These are phyloP conservation scores for Lucinisca nassula DNA, from an alignment of 2,888 invertebrate species.

Conservation along the genomic window DNA sequence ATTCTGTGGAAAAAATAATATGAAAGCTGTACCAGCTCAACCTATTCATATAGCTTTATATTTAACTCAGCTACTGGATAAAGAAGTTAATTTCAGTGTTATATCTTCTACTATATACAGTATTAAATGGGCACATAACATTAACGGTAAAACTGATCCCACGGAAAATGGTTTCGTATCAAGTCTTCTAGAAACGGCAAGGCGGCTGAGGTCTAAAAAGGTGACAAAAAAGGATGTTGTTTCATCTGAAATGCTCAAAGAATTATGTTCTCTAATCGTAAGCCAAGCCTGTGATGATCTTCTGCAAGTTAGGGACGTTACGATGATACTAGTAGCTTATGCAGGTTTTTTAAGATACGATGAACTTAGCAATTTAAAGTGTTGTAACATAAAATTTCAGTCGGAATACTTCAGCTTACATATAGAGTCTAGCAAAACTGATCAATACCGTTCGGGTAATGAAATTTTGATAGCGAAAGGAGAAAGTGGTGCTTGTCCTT, in stretches of 20 bases:
- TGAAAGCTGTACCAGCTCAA: slow-evolving; percentile 3
- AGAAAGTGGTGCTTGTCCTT: slow-evolving; percentile 21
- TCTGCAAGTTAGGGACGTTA: slow-evolving; percentile 24
- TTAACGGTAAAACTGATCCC: slow-evolving; percentile 36
- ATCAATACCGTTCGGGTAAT: slow-evolving; percentile 25
- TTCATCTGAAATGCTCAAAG: not conserved
- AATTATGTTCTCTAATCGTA: not conserved
- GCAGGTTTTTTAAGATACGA: slow-evolving; percentile 25
- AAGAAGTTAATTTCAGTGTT: not conserved
- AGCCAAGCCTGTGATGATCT: not conserved
- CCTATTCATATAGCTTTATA: slow-evolving; percentile 21
- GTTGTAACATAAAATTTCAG: slow-evolving; percentile 16
- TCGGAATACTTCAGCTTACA: not conserved
- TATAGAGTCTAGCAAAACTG: slow-evolving; percentile 36
- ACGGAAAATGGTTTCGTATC: slow-evolving; percentile 19
- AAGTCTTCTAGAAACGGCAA: slow-evolving; percentile 14
- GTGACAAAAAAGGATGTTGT: slow-evolving; percentile 25
- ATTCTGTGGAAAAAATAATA: not conserved
- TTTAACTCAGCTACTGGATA: not conserved
- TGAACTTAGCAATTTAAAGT: slow-evolving; percentile 16
- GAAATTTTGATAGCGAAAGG: slow-evolving; percentile 35
- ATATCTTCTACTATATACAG: slow-evolving; percentile 2
- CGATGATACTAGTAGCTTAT: slow-evolving; percentile 28
- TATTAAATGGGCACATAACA: slow-evolving; percentile 40
- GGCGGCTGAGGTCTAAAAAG: slow-evolving; percentile 23